phyloP scores from a whole-genome alignment of 2,113 vertebrate species.

The human (Homo sapiens) region GRCh38 chr4:65820001-65820500 shows the following conservation, averaged over 20 bases:
- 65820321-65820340: not conserved
- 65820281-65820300: not conserved
- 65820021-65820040: not conserved
- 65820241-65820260: not conserved
- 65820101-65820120: not conserved
- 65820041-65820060: not conserved
- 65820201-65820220: not conserved
- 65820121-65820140: not conserved
- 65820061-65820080: not conserved
- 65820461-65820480: not conserved
- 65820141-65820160: not conserved
- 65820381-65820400: not conserved
- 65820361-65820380: not conserved
- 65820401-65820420: not conserved
- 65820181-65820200: not conserved
- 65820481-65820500: not conserved
- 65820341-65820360: not conserved
- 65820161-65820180: not conserved
- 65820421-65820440: not conserved
- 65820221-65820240: not conserved
- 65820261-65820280: not conserved
- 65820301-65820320: not conserved
- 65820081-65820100: not conserved
- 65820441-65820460: not conserved
- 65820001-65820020: not conserved